These are phyloP conservation scores for Eleginops maclovinus DNA, from an alignment of 2,113 vertebrate species.

Conservation along the genomic window DNA sequence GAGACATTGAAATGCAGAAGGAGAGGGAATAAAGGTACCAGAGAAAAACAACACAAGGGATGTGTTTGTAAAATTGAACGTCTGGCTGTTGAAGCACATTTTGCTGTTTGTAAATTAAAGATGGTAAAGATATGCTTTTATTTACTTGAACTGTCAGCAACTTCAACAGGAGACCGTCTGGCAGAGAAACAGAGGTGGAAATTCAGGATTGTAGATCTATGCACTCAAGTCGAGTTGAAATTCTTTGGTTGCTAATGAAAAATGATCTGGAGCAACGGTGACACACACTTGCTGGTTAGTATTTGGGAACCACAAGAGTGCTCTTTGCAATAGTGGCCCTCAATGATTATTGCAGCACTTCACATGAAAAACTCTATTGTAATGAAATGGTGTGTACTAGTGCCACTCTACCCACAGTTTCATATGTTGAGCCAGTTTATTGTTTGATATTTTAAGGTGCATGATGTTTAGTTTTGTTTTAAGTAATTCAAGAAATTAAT, in stretches of 20 bases:
- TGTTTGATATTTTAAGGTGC: no score
- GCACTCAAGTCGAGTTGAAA: conserved; percentile 8
- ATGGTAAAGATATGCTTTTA: conserved; percentile 19
- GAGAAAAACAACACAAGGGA: neutral
- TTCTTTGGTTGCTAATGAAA: neutral
- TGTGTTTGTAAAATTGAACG: conserved; percentile 8
- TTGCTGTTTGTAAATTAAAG: conserved; percentile 28
- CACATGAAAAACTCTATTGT: neutral
- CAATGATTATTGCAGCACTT: neutral
- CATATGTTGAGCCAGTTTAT: no score
- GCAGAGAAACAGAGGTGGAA: neutral
- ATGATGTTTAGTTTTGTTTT: no score
- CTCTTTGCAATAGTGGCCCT: neutral
- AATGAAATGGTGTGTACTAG: no score
- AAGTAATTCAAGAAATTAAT: no score
- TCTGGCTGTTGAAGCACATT: conserved; percentile 19
- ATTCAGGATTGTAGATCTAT: neutral
- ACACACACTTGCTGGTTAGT: neutral
- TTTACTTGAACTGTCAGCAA: conserved; percentile 19
- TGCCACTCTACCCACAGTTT: no score
- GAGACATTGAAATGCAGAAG: neutral
- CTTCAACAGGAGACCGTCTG: neutral
- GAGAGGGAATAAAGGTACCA: conserved; percentile 2
- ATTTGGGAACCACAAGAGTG: neutral
- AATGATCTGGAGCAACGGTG: neutral